Percentiles rank a stretch among this genome's conserved stretches.
phyloP scores from a whole-genome alignment of 2,888 invertebrate genomes.

The Bembecia ichneumoniformis region DNA sequence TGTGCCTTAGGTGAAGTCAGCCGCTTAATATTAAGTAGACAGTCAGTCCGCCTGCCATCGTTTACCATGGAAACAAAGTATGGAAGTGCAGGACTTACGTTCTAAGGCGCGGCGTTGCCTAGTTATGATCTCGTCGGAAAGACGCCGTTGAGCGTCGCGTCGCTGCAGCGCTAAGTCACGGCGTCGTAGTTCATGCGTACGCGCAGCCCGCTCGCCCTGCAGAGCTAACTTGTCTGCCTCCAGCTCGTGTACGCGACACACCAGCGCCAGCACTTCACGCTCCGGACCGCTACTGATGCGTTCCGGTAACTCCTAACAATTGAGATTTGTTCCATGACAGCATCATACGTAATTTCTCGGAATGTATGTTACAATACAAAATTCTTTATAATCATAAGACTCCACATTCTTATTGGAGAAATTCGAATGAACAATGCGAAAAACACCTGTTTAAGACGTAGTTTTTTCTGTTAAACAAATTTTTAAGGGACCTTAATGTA shows the following conservation, averaged over 20 bases:
- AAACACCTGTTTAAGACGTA: no score
- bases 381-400: no score
- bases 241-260: conserved; percentile 92
- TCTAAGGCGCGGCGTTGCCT: conserved; percentile 88
- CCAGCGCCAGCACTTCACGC: conserved; percentile 87
- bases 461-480: no score
- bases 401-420: no score
- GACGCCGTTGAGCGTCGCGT: conserved; percentile 85
- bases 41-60: not conserved
- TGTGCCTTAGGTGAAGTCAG: no score
- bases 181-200: conserved; percentile 88
- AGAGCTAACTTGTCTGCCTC: conserved; percentile 95
- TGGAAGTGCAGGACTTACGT: conserved; percentile 59
- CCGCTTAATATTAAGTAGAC: no score
- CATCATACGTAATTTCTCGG: no score
- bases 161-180: conserved; percentile 87
- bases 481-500: no score
- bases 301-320: conserved; percentile 82
- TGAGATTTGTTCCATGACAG: no score
- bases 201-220: conserved; percentile 87
- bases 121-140: conserved; percentile 93
- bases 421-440: no score
- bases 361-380: no score
- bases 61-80: not conserved
- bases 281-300: conserved; percentile 91